Percentiles rank a stretch among this genome's conserved stretches.
Conservation (phyloP, 2,888 invertebrate genomes). For the Gnatocerus cornutus region DNA sequence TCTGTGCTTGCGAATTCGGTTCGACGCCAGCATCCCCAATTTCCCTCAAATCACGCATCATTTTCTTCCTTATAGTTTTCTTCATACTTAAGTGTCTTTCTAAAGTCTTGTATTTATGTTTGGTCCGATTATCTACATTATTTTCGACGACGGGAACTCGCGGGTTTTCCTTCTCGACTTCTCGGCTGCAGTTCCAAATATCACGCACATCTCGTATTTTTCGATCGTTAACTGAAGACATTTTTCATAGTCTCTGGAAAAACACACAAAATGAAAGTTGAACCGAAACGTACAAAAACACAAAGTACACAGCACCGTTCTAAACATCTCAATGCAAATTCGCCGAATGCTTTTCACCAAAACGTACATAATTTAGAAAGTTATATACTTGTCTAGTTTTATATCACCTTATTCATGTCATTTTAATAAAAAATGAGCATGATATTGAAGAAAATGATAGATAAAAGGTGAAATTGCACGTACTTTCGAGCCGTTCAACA, state of each 20-base stretch:
- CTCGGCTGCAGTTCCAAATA: slow-evolving; percentile 65
- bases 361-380: slow-evolving; percentile 59
- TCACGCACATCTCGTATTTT: slow-evolving; percentile 85
- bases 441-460: slow-evolving; percentile 39
- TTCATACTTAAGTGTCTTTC: slow-evolving; percentile 91
- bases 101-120: slow-evolving; percentile 83
- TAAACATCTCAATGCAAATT: slow-evolving; percentile 51
- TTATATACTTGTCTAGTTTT: slow-evolving; percentile 29
- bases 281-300: slow-evolving; percentile 47
- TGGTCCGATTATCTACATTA: slow-evolving; percentile 75
- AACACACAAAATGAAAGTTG: slow-evolving; percentile 46
- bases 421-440: slow-evolving; percentile 40
- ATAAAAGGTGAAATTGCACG: slow-evolving; percentile 37
- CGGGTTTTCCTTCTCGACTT: slow-evolving; percentile 64
- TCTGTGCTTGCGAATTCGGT: slow-evolving; percentile 61
- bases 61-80: slow-evolving; percentile 89
- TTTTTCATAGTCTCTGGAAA: slow-evolving; percentile 68
- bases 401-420: slow-evolving; percentile 38
- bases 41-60: slow-evolving; percentile 87
- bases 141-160: slow-evolving; percentile 65
- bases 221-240: slow-evolving; percentile 78
- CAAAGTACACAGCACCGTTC: slow-evolving; percentile 50
- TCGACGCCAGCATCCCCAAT: slow-evolving; percentile 68
- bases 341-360: slow-evolving; percentile 56
- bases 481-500: slow-evolving; percentile 27